These are phyloP conservation scores for Dolichopus griseipennis DNA, from an alignment of 2,888 invertebrate genomes.

Conservation along the genomic window DNA sequence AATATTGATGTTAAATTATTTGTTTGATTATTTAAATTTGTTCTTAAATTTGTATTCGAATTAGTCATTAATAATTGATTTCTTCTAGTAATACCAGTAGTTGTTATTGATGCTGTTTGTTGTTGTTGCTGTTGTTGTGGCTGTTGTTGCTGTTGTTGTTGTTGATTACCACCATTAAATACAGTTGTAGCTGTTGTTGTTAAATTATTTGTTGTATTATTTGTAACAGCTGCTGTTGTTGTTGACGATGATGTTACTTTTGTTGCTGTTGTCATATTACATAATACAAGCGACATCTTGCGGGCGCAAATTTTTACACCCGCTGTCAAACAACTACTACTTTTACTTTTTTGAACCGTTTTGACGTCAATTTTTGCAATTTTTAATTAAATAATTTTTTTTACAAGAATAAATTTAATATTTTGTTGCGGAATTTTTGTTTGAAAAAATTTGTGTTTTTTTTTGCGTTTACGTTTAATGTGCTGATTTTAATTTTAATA, in stretches of 20 bases:
- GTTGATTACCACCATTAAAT: constrained; percentile 25
- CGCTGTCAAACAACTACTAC: constrained; percentile 19
- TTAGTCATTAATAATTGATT: background rate
- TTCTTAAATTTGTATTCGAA: background rate
- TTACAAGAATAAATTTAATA: background rate
- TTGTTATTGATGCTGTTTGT: constrained; percentile 21
- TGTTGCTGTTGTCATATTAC: constrained; percentile 27
- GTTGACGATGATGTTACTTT: constrained; percentile 19
- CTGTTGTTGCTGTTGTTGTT: constrained; percentile 12
- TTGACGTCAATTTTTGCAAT: constrained; percentile 15
- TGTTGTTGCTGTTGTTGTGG: constrained; percentile 27
- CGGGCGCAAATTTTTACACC: constrained; percentile 18
- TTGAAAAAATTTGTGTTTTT: too few species aligned
- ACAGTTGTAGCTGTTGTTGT: constrained; percentile 25
- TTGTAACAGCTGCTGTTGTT: constrained; percentile 11
- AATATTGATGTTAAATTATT: constrained; percentile 22
- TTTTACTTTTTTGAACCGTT: constrained; percentile 22
- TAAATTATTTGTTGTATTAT: background rate
- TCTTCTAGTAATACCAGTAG: constrained; percentile 21
- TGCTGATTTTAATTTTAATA: too few species aligned
- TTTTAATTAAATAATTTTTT: constrained; percentile 14
- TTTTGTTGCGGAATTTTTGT: too few species aligned
- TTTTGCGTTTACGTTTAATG: background rate
- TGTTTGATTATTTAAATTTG: constrained; percentile 13
- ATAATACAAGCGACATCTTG: constrained; percentile 34